Conservation (phyloP, 2,113 vertebrate genomes). For the Sylvilagus bachmani region DNA sequence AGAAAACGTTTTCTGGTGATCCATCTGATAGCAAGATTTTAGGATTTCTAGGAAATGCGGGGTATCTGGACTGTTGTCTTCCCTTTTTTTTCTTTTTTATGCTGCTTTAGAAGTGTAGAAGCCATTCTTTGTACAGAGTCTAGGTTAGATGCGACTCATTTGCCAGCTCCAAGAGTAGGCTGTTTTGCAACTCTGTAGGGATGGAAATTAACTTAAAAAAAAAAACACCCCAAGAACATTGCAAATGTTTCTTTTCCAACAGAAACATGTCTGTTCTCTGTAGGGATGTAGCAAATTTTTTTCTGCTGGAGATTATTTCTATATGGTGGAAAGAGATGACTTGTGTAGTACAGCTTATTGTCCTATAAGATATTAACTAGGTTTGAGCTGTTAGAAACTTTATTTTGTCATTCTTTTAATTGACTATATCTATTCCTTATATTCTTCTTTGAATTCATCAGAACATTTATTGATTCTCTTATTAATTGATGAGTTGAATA, state of each 20-base stretch:
- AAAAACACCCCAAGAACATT: not conserved
- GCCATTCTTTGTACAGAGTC: not conserved
- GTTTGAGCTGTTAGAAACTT: not conserved
- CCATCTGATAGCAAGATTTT: not conserved
- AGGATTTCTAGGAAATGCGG: not conserved
- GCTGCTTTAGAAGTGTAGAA: slow-evolving; percentile 39
- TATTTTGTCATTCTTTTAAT: not conserved
- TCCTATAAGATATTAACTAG: not conserved
- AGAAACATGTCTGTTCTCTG: not conserved
- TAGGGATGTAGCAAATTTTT: not conserved
- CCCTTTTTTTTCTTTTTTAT: no score
- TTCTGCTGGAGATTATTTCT: not conserved
- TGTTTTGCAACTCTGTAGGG: slow-evolving; percentile 13
- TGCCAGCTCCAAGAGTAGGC: not conserved
- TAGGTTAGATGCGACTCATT: not conserved
- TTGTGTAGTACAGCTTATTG: not conserved
- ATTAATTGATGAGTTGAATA: not conserved
- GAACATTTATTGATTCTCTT: not conserved
- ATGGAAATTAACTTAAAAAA: slow-evolving; percentile 28
- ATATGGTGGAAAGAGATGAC: not conserved
- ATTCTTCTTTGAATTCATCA: not conserved
- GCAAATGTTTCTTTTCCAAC: slow-evolving; percentile 31
- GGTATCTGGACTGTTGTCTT: not conserved
- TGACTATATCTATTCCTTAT: not conserved
- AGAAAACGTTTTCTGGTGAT: not conserved